Base-by-base conservation (phyloP, 2,113 vertebrate genomes). In the Triplophysa rosa region DNA sequence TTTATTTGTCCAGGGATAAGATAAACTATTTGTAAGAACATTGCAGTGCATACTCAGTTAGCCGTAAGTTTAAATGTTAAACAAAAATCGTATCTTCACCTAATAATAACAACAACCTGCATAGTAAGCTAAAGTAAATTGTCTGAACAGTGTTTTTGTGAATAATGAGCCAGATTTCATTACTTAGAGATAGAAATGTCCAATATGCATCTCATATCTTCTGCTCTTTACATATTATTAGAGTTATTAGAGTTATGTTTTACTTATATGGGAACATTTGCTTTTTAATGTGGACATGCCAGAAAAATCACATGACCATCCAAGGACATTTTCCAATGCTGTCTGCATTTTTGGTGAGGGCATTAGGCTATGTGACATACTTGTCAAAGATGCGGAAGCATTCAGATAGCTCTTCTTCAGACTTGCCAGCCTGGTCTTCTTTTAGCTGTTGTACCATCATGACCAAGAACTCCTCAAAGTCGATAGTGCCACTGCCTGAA, bases 371-470 rank as follows among this genome's bases (percentile, higher is more conserved):
- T 37, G 37, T 75, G 21, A 75, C 88, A 84, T 90, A 99, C 97
- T 93, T 94, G 94, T 99, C 97, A 0, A 99, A 98, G 84, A 99
- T 88, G 37, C 98, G 95, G 92, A 99, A 99, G 77, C 95, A 97
- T 85, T 99, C 97, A 1, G 98, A 95, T 84, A 98, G 66, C 88
- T 99, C 98, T 80, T 99, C 97, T 87, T 99, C 97, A 0, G 87
- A 94, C 88, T 98, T 98, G 2, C 98, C 97, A n/a, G 96, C 94
- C 75, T 97, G 96, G 0, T 99, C 98, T 91, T 99, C 98, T 84
- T 99, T 99, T 88, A 99, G 91, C 94, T 97, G 97, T 71, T 95
- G 95, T 92, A 99, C 97, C 98, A 99, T 99, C 97, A 99, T 99
- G 89, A 99, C 97, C 95, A 99, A 74, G 94, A 98, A 98, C 95